phyloP scores from a whole-genome alignment of 2,113 vertebrate species.

The Cyprinodon tularosa region DNA sequence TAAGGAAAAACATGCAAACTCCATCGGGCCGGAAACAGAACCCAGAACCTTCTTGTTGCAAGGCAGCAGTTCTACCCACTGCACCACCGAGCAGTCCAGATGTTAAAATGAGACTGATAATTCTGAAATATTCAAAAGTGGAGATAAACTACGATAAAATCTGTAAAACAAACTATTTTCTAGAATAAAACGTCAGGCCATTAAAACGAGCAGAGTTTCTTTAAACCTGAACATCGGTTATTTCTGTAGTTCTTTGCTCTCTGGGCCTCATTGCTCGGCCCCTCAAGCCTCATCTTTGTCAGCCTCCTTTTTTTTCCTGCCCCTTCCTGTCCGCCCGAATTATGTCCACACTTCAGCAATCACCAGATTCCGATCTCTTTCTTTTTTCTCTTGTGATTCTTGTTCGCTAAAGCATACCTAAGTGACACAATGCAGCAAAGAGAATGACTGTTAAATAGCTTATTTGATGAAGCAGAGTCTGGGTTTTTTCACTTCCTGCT shows the following conservation, averaged over 20 bases:
- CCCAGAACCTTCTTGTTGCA: too few relatives aligned
- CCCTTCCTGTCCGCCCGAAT: conserved; percentile 14
- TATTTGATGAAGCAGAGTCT: conserved; percentile 5
- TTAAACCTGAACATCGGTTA: not conserved
- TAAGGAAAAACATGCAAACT: too few relatives aligned
- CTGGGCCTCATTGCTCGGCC: conserved; percentile 12
- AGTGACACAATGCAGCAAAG: conserved; percentile 6
- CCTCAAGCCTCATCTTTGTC: conserved; percentile 37
- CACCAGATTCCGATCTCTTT: not conserved
- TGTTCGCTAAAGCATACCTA: conserved; percentile 10
- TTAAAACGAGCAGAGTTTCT: too few relatives aligned
- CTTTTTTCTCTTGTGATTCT: not conserved
- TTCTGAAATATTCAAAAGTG: too few relatives aligned
- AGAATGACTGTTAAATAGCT: not conserved
- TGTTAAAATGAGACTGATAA: too few relatives aligned
- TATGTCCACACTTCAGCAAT: conserved; percentile 6
- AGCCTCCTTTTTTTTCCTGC: conserved; percentile 9
- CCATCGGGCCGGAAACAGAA: too few relatives aligned
- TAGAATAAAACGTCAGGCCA: too few relatives aligned
- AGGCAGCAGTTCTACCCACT: too few relatives aligned
- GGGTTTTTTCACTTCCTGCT: conserved; percentile 19
- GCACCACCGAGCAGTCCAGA: too few relatives aligned
- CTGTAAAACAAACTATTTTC: too few relatives aligned
- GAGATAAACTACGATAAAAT: too few relatives aligned
- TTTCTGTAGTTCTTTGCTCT: not conserved